A percentile compares a stretch with the other conserved stretches of the same genome.
phyloP scores from a whole-genome alignment of 2,797 vertebrate species.

The Gadopsis marmoratus region DNA sequence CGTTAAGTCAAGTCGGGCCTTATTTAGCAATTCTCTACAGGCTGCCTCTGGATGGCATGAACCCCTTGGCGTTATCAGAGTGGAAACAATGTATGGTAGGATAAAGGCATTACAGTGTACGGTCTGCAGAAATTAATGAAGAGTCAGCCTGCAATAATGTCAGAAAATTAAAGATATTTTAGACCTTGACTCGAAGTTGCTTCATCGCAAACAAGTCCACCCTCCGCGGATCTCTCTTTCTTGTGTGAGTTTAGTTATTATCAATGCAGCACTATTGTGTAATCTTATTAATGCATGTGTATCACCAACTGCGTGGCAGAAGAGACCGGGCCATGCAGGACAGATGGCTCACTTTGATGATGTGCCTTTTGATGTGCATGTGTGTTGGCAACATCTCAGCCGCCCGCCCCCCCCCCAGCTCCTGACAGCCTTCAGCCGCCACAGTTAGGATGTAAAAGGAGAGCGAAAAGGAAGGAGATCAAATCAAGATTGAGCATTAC shows the following conservation, averaged over 20 bases:
- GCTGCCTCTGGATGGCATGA: neutral
- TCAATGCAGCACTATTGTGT: conserved; percentile 15
- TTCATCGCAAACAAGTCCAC: neutral
- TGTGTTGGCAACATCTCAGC: conserved; percentile 52
- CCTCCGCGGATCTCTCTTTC: conserved; percentile 1
- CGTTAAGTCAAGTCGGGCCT: conserved; percentile 12
- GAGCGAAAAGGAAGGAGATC: conserved; percentile 21
- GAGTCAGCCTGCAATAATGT: neutral
- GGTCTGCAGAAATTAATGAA: neutral
- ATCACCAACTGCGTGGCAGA: conserved; percentile 44
- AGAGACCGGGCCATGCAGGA: conserved; percentile 45
- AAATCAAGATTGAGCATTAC: conserved; percentile 36
- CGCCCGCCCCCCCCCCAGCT: conserved; percentile 16
- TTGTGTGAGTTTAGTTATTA: conserved; percentile 16
- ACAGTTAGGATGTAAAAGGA: conserved; percentile 48
- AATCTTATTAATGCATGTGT: conserved; percentile 40
- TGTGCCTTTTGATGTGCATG: conserved; percentile 75
- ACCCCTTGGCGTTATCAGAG: conserved; percentile 1
- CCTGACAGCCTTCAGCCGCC: conserved; percentile 60
- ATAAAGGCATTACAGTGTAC: neutral
- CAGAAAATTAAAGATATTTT: neutral
- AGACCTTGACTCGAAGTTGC: neutral
- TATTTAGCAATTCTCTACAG: conserved; percentile 33
- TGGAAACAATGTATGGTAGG: neutral
- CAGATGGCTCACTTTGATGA: conserved; percentile 75